Evolutionary conservation across 1,140 invertebrate species (phyloP).

Genomic region (Drosophila murphyi): DNA sequence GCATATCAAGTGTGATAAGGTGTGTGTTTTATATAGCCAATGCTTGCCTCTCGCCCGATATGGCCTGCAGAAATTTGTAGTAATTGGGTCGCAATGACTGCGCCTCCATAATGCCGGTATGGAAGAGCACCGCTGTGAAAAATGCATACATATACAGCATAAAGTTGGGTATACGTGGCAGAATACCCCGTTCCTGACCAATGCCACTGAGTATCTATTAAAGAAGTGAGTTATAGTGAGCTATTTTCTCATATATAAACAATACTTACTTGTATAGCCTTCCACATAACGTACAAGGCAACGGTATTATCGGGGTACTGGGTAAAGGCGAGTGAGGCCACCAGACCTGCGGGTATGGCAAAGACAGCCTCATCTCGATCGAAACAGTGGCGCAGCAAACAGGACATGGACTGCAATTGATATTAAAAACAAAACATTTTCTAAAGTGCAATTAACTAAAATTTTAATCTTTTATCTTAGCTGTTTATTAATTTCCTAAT

Average conservation of each 20-base stretch:
- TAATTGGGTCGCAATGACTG: constrained; percentile 92
- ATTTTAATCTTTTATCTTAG: no score
- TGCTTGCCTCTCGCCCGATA: constrained; percentile 90
- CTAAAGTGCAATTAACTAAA: background rate
- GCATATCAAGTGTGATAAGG: constrained; percentile 36
- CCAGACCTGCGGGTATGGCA: constrained; percentile 88
- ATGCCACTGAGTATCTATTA: constrained; percentile 87
- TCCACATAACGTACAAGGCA: constrained; percentile 90
- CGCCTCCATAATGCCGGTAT: constrained; percentile 92
- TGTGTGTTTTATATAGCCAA: constrained; percentile 12
- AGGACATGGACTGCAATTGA: constrained; percentile 86
- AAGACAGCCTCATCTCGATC: constrained; percentile 86
- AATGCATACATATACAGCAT: constrained; percentile 90
- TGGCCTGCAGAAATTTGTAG: constrained; percentile 91
- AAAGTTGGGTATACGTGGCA: constrained; percentile 88
- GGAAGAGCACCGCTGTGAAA: constrained; percentile 92
- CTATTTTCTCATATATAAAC: background rate
- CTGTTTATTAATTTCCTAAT: no score
- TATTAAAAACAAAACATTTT: no score
- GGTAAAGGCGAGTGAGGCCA: constrained; percentile 87
- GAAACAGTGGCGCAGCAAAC: constrained; percentile 86
- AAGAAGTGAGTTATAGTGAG: background rate
- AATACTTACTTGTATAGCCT: constrained; percentile 87
- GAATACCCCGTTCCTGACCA: constrained; percentile 86
- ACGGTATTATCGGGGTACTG: constrained; percentile 89